phyloP scores from a whole-genome alignment of 2,888 invertebrate species.

The Lasioglossum malachurum region DNA sequence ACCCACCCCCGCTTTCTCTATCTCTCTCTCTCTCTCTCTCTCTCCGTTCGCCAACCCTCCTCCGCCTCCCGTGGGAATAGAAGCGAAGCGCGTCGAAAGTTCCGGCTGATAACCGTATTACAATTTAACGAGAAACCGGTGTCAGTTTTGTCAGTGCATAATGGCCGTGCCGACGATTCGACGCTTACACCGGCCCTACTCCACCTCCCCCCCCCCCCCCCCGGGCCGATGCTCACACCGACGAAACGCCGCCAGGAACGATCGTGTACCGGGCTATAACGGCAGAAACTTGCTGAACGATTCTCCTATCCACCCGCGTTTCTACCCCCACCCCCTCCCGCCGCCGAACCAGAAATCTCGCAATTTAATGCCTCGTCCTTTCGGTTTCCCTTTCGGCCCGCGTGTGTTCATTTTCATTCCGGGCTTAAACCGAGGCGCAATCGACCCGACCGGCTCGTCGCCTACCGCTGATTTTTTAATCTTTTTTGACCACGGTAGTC shows the following conservation, averaged over 20 bases:
- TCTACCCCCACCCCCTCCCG: not conserved
- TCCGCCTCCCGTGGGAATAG: slow-evolving; percentile 75
- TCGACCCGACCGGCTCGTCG: not conserved
- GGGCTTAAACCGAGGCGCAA: not conserved
- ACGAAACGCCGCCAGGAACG: slow-evolving; percentile 32
- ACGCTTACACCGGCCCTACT: slow-evolving; percentile 23
- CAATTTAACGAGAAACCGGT: slow-evolving; percentile 76
- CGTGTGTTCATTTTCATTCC: not conserved
- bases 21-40: not conserved
- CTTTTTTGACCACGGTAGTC: not conserved
- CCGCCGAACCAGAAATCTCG: slow-evolving; percentile 20
- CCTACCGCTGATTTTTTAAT: not conserved
- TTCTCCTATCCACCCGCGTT: slow-evolving; percentile 1
- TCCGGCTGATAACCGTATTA: slow-evolving; percentile 80
- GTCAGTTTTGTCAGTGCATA: slow-evolving; percentile 74
- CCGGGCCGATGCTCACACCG: slow-evolving; percentile 18
- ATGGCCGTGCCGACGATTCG: slow-evolving; percentile 62
- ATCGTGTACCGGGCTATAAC: slow-evolving; percentile 24
- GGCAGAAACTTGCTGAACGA: slow-evolving; percentile 43
- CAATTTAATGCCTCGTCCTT: slow-evolving; percentile 26
- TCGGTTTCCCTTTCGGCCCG: slow-evolving; percentile 28
- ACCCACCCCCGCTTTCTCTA: not conserved
- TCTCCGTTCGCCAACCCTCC: slow-evolving; percentile 11
- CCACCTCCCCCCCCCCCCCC: no score
- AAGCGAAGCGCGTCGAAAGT: slow-evolving; percentile 78